Conservation (phyloP, 1,140 invertebrate genomes). For the Harpegnathos saltator region DNA sequence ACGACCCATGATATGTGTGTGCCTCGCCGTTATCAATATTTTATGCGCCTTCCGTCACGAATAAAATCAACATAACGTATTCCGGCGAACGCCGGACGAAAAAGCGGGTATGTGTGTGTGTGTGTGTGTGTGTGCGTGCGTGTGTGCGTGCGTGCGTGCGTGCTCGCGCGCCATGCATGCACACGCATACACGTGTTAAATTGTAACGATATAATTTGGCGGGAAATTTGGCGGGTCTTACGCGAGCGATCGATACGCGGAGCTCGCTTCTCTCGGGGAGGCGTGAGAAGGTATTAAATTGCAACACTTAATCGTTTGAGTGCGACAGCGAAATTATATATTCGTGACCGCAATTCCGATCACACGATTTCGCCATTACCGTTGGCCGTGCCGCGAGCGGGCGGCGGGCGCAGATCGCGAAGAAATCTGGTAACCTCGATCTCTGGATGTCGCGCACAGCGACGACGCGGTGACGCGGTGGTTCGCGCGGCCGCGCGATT, state of each 20-base stretch:
- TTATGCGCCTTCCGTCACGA: slow-evolving; percentile 25
- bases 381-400: not conserved
- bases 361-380: slow-evolving; percentile 44
- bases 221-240: no score
- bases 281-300: slow-evolving; percentile 41
- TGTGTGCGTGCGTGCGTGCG: no score
- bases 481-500: slow-evolving; percentile 3
- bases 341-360: slow-evolving; percentile 45
- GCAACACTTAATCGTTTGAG: slow-evolving; percentile 20
- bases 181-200: no score
- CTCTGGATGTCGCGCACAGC: slow-evolving; percentile 7
- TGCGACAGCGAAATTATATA: slow-evolving; percentile 36
- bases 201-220: no score
- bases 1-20: not conserved
- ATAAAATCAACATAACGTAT: not conserved
- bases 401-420: not conserved
- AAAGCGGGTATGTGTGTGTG: not conserved
- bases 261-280: not conserved
- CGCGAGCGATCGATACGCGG: not conserved
- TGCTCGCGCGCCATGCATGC: no score
- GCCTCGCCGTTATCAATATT: slow-evolving; percentile 29
- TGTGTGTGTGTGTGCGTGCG: not conserved
- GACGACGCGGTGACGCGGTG: not conserved
- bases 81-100: not conserved
- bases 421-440: slow-evolving; percentile 54